A percentile compares a stretch with the other conserved stretches of the same genome.
phyloP scores from a whole-genome alignment of 1,140 invertebrate species.

The Orius laevigatus region DNA sequence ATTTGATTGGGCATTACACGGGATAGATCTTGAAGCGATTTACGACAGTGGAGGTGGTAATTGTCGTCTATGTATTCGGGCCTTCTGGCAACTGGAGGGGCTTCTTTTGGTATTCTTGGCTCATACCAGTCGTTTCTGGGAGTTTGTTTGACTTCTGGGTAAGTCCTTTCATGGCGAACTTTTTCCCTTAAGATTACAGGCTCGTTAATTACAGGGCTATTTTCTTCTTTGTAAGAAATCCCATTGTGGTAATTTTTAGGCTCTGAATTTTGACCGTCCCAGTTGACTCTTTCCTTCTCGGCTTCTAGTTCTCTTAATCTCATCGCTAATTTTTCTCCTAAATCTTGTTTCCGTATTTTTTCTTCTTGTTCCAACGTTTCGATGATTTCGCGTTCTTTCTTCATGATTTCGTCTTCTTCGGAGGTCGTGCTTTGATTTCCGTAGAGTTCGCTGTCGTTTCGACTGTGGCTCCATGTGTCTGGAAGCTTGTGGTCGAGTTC shows the following conservation, averaged over 20 bases:
- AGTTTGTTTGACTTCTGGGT: too few relatives aligned
- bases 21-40: constrained; percentile 8
- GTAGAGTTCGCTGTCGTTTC: constrained; percentile 49
- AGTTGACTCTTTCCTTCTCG: constrained; percentile 34
- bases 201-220: too few relatives aligned
- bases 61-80: too few relatives aligned
- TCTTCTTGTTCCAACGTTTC: constrained; percentile 49
- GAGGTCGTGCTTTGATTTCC: constrained; percentile 34
- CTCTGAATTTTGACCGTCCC: constrained; percentile 23
- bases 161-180: too few relatives aligned
- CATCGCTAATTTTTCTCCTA: constrained; percentile 35
- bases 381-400: constrained; percentile 54
- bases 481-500: constrained; percentile 44
- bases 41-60: constrained; percentile 1
- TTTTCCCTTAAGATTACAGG: too few relatives aligned
- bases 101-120: too few relatives aligned
- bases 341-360: constrained; percentile 29
- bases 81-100: too few relatives aligned
- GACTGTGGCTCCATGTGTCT: constrained; percentile 45
- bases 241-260: too few relatives aligned
- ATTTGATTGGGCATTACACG: neutral
- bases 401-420: constrained; percentile 53
- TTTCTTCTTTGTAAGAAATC: too few relatives aligned
- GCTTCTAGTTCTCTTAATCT: constrained; percentile 34
- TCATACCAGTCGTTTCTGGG: too few relatives aligned